Evolutionary conservation across 2,888 invertebrate species (phyloP), one percentile per base, ranked within the genome.

Genomic region (Oxyscelio sp.): DNA sequence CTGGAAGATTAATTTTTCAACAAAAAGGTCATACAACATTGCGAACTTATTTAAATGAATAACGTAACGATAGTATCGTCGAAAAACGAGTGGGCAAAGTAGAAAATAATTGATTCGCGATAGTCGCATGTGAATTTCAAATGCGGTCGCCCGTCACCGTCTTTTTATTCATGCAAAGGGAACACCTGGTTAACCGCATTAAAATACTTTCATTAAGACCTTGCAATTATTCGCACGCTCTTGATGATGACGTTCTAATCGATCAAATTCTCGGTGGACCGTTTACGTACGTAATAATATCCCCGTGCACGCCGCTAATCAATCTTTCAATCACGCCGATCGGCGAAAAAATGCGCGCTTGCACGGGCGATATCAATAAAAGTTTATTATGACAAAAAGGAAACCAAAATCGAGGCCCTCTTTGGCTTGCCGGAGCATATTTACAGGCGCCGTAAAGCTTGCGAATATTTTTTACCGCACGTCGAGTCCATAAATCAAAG

Each of bases 161-260:
- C 52, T 81, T 85, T 85, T 85, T 68, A 48, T 43, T 43, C 50
- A 34, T 68, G 68, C 73, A 77, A 68, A 73, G 74, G 58, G 80
- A 84, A 80, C 84, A 80, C 84, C 75, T 79, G 84, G 78, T 74
- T 81, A 65, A 56, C 68, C 63, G 81, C 81, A 70, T 78, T 82
- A 78, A 65, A 74, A 82, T 82, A 78, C 74, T 74, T 85, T 81
- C 78, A 85, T 82, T 78, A 81, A 85, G 56, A 70, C 45, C 68
- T 78, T 65, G 81, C 74, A 77, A 85, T 85, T 81, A 85, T 85
- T 85, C 80, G 71, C 78, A 73, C 85, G 85, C 71, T 70, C 45
- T 61, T 74, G 81, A 81, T 78, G 78, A 81, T 75, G 83, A 79
- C 74, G 54, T 75, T 80, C 75, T 65, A 84, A 79, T 77, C 71